Base-by-base conservation (phyloP, 2,797 vertebrate species). In the Melanotaenia parkinsoni region DNA sequence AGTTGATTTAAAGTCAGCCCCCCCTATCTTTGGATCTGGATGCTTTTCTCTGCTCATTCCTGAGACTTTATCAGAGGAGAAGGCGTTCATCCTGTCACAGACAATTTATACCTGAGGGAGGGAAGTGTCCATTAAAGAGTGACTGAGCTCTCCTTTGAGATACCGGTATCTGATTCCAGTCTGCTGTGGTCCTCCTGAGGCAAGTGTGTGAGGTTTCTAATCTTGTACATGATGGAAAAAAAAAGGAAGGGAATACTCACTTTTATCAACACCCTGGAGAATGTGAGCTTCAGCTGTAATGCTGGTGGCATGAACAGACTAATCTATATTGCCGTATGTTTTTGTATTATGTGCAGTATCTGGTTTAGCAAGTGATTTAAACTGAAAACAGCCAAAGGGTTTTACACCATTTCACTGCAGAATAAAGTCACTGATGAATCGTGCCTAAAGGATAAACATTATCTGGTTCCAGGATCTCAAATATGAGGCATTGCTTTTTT, bases 61-160 rank as follows among this genome's bases (percentile, higher is more conserved):
- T 65, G 64, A 75, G 82, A 88, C 77, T 81, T 84, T 79, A 82
- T 81, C 82, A 32, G 3, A 80, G 71, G 59, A 83, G 54, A 80
- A 79, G 61, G 70, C 65, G 80, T 80, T 80, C 73, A 40, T 85
- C 78, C 74, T 71, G 58, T 86, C 84, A 83, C 80, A 65, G 82
- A 68, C 69, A 70, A 76, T 70, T 74, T 75, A 59, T 58, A 74
- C 79, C 82, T 7, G 50, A 74, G 85, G 87, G 85, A 86, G 77
- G 38, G 73, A 82, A 61, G 62, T 68, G 81, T 91, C 80, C 84
- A 88, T 88, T 88, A 81, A 79, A 79, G 78, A 83, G 81, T 79
- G 70, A 77, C 68, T 69, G 76, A 83, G 74, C 71, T 76, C 62
- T 82, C 79, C 73, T 76, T 67, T 76, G 75, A 80, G 82, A 85